A percentile compares a stretch with the other conserved stretches of the same genome.
Evolutionary conservation across 92 coral and sea anemone species (phyloP).

Genomic region (Zoanthus sansibaricus): DNA sequence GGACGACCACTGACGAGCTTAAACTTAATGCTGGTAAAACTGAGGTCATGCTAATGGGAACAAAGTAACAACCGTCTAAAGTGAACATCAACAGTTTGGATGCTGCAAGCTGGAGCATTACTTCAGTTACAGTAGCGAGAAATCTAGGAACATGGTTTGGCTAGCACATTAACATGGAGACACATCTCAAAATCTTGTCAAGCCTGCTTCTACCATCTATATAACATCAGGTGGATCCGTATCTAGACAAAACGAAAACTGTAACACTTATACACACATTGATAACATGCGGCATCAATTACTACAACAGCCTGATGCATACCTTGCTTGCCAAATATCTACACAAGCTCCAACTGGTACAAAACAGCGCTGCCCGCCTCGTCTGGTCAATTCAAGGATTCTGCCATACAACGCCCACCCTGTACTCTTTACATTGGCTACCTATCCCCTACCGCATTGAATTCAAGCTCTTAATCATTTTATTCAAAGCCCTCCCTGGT

Average conservation of each 20-base stretch:
- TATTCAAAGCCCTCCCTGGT: background rate
- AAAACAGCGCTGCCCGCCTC: conserved; percentile 36
- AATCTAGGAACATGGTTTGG: conserved; percentile 60
- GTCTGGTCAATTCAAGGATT: background rate
- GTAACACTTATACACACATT: conserved; percentile 37
- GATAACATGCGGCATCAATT: conserved; percentile 31
- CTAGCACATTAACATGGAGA: conserved; percentile 22
- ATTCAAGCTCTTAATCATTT: background rate
- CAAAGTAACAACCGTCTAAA: conserved; percentile 20
- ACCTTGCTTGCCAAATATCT: background rate
- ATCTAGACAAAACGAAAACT: conserved; percentile 25
- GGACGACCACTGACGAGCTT: no score
- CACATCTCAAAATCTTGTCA: conserved; percentile 42
- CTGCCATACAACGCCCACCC: no score
- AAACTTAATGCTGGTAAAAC: background rate
- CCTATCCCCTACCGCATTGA: no score
- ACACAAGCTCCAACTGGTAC: no score
- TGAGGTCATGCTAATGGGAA: conserved; percentile 51
- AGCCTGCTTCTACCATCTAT: conserved; percentile 25
- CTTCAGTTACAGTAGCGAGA: conserved; percentile 29
- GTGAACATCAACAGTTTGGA: conserved; percentile 29
- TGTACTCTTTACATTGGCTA: no score
- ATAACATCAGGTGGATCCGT: background rate
- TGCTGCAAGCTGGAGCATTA: conserved; percentile 5
- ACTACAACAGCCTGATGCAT: conserved; percentile 25